These are phyloP conservation scores for Bombus haemorrhoidalis DNA, from an alignment of 1,140 invertebrate species.

Conservation along the genomic window DNA sequence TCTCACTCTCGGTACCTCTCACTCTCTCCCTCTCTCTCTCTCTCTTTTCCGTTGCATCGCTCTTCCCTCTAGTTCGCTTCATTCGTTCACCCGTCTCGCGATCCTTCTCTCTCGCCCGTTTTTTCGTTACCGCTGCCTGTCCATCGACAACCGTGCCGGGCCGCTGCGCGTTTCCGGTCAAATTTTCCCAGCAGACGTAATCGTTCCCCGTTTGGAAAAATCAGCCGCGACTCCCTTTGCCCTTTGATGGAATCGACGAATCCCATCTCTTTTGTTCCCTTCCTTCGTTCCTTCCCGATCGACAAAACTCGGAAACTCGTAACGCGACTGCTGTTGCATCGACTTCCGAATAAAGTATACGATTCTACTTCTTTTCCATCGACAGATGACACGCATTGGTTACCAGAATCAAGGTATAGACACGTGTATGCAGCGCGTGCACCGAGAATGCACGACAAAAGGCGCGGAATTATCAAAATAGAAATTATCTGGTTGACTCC, in stretches of 20 bases:
- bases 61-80: neutral
- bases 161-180: slow-evolving; percentile 57
- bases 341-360: slow-evolving; percentile 13
- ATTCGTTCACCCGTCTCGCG: neutral
- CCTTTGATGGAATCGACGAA: slow-evolving; percentile 51
- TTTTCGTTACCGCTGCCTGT: slow-evolving; percentile 14
- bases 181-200: slow-evolving; percentile 63
- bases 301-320: slow-evolving; percentile 40
- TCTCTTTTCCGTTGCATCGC: neutral
- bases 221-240: slow-evolving; percentile 39
- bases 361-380: neutral
- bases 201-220: slow-evolving; percentile 53
- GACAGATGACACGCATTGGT: slow-evolving; percentile 22
- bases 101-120: neutral
- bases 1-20: neutral
- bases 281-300: neutral
- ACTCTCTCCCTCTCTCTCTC: neutral
- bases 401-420: slow-evolving; percentile 5
- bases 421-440: neutral
- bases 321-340: slow-evolving; percentile 36
- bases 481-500: neutral
- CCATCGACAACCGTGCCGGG: slow-evolving; percentile 31
- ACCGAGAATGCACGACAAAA: neutral
- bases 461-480: neutral
- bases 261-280: neutral